Evolutionary conservation across 2,888 invertebrate genomes (phyloP), one percentile per base, ranked within the genome.

Genomic region (Cepaea hortensis): DNA sequence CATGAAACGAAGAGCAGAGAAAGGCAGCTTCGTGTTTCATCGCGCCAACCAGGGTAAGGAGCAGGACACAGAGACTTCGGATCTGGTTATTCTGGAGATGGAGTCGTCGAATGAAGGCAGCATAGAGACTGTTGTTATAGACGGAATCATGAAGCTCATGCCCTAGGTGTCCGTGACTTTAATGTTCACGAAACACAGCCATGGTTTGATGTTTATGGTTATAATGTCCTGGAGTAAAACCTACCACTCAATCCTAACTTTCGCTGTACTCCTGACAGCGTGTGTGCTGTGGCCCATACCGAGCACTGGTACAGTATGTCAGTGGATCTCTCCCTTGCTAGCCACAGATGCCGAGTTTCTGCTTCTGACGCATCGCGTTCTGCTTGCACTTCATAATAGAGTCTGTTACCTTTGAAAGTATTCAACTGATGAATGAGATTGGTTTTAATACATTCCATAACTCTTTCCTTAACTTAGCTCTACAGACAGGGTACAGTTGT

Each of bases 191-290:
- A n/a, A n/a, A n/a, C n/a, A n/a, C n/a, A n/a, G n/a, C n/a, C n/a
- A n/a, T n/a, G n/a, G n/a, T n/a, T n/a, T n/a, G n/a, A n/a, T n/a
- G n/a, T n/a, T n/a, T n/a, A n/a, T n/a, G n/a, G n/a, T n/a, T n/a
- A n/a, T n/a, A n/a, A n/a, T n/a, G n/a, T n/a, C 97, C 4, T 99
- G 99, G 99, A 98, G 98, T 93, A 98, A 99, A 93, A 97, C 98
- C 93, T 99, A 98, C 95, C 98, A 99, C 95, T 98, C 98, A 93
- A 99, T 99, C 98, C 95, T 99, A 90, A 98, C 99, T 0, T 99
- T 99, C 94, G 97, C 98, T 48, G 96, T 99, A 81, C 95, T 99
- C 61, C 95, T 99, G 91, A 97, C 97, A 97, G 98, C 99, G 0
- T 98, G 99, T 94, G 95, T 98, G 68, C 96, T 99, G 82, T 99